Base-by-base conservation (phyloP, 2,113 vertebrate species). In the Xiphophorus hellerii region DNA sequence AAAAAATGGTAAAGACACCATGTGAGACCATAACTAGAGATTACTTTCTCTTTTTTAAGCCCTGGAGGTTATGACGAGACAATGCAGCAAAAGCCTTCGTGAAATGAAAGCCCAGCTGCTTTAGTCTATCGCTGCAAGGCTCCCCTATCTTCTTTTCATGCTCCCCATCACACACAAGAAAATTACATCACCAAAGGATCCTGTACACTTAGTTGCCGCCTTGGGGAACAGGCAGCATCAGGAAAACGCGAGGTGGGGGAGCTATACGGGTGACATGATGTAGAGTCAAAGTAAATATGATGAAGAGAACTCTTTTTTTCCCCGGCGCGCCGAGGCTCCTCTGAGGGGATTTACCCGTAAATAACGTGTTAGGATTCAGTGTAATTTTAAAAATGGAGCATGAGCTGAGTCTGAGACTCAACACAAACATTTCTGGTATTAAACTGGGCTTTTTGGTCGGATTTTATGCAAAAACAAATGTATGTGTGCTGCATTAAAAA, bases 71-170 rank as follows among this genome's bases (percentile, higher is more conserved):
- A 35, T 60, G 66, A 66, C 68, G 72, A 86, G 66, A 89, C 81
- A 89, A 84, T 90, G 86, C 88, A 90, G 84, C 76, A 82, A 82
- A 67, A 81, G 79, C 74, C 72, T 86, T 68, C 73, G 74, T 74
- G 71, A 86, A 90, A 88, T 87, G 69, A 89, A 90, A 89, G 85
- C 73, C 75, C 65, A 62, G 75, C 75, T 25, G 66, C 84, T 91
- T 88, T 71, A 75, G 76, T 62, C 74, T 7, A 31, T 62, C 62
- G 78, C 87, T 86, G 85, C 80, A 81, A 83, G 85, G 81, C 77
- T 80, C 48, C 63, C 74, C 73, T 66, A 6, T 35, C 28, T 83
- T 82, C 84, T 69, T 89, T 90, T 84, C 75, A 86, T 71, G 73
- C 80, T 71, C 72, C 67, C 82, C 75, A 66, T 90, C 84, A 69